Evolutionary conservation across 2,888 invertebrate species (phyloP), one percentile per base, ranked within the genome.

Genomic region (Seira sanloemensis): DNA sequence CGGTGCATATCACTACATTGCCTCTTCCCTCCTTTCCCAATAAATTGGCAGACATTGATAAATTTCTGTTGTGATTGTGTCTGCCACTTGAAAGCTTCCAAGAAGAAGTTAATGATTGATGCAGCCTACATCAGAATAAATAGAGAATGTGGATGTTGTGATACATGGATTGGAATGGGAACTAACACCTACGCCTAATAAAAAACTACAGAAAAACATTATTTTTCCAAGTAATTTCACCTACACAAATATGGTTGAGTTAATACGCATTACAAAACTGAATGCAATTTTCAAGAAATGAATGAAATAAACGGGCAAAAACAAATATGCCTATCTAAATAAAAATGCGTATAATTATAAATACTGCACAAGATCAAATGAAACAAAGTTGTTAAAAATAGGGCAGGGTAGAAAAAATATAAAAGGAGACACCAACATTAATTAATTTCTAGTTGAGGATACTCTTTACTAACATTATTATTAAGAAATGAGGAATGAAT

Each of bases 401-500:
- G 4, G 18, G 4, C 62, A 62, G 5, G n/a, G n/a, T 19, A 16
- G n/a, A 73, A 54, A n/a, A 75, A 26, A n/a, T 37, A 37, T 37
- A 79, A 78, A 58, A 78, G 85, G 78, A 87, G 88, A 88, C 86
- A 86, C 86, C 86, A 84, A 87, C 88, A 89, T 89, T 89, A 89
- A 89, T 89, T 89, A 89, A 89, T 88, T 88, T 88, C 88, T 78
- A 87, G 84, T 86, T 87, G 86, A 87, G 80, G 86, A 86, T 78
- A 77, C 83, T 75, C 79, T 77, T 72, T 78, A 23, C 78, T 72
- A 71, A 50, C 69, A 72, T 62, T 78, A 78, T 78, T 78, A 78
- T 78, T 78, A 72, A 21, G 72, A 71, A 66, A 58, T 78, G 66
- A 78, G 27, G 66, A 78, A 26, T 78, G 58, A 69, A 19, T 46